A percentile compares a stretch with the other conserved stretches of the same genome.
These are phyloP conservation scores for Rhagium mordax DNA, from an alignment of 2,888 invertebrate genomes.

Conservation along the genomic window DNA sequence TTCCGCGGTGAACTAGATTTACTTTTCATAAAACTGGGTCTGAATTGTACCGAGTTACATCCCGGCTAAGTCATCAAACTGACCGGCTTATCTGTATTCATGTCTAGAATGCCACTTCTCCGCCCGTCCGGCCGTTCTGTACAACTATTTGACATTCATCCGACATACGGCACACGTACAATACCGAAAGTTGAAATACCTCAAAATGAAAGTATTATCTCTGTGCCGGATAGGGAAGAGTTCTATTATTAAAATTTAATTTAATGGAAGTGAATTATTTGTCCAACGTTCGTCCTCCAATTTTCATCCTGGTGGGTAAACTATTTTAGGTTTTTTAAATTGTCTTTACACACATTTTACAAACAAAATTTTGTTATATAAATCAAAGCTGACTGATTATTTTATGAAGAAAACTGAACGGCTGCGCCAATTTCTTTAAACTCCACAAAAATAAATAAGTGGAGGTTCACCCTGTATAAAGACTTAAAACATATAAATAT, in stretches of 20 bases:
- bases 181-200: slow-evolving; percentile 10
- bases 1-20: background rate
- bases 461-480: too few relatives aligned
- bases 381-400: too few relatives aligned
- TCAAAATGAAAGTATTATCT: slow-evolving; percentile 2
- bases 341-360: too few relatives aligned
- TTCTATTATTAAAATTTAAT: background rate
- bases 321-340: too few relatives aligned
- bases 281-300: too few relatives aligned
- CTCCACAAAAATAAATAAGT: too few relatives aligned
- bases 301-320: too few relatives aligned
- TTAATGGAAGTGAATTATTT: background rate
- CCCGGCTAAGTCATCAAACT: background rate
- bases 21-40: background rate
- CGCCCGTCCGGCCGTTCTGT: background rate
- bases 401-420: too few relatives aligned
- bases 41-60: background rate
- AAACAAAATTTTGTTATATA: too few relatives aligned
- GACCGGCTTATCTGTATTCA: slow-evolving; percentile 4
- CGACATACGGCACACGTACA: background rate
- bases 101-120: background rate
- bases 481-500: too few relatives aligned
- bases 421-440: too few relatives aligned
- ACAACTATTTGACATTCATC: background rate
- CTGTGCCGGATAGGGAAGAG: background rate